Base-by-base conservation (phyloP, 2,113 vertebrate species). In the Charadrius vociferus region DNA sequence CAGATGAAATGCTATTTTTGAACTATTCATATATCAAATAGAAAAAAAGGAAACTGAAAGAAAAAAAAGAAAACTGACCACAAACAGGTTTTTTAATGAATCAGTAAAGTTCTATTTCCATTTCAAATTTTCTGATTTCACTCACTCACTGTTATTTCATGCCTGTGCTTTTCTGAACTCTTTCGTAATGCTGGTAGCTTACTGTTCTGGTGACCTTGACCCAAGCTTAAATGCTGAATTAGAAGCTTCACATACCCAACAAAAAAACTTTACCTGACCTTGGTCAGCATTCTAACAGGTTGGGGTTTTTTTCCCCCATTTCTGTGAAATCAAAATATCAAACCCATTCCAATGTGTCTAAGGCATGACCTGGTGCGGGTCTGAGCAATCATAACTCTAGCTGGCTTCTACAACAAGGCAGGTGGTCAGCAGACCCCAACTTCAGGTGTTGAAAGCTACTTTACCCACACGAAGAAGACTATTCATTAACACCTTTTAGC, bases 1-100 rank as follows among this genome's bases (percentile, higher is more conserved):
- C 81, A 77, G 62, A 86, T 62, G 24, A 94, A 94, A 80, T 73
- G 36, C 30, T 94, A 73, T 88, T 90, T 96, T 95, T 90, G n/a
- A 91, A 72, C 74, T 91, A n/a, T 29, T 53, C 53, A 50, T 14
- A 73, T 74, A 70, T 74, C 36, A 6, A 74, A 71, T 7, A 43
- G 16, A 32, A 53, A 72, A 91, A 49, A 86, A 70, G 9, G 47
- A 90, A 82, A 59, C 8, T 11, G 37, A 63, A 53, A 56, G 23
- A 34, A 22, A 47, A 82, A 82, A 85, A n/a, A 65, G 29, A 78
- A 77, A 74, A 41, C 6, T 80, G 90, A 68, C 58, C 87, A 66
- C 53, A 82, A 90, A 62, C 10, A 65, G 27, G 36, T 50, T 17
- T 73, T 85, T 37, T 58, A 87, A 75, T 45, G 43, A 85, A 79